A percentile compares a stretch with the other conserved stretches of the same genome.
These are phyloP conservation scores for Lagopus muta DNA, from an alignment of 2,113 vertebrate genomes.

Conservation along the genomic window DNA sequence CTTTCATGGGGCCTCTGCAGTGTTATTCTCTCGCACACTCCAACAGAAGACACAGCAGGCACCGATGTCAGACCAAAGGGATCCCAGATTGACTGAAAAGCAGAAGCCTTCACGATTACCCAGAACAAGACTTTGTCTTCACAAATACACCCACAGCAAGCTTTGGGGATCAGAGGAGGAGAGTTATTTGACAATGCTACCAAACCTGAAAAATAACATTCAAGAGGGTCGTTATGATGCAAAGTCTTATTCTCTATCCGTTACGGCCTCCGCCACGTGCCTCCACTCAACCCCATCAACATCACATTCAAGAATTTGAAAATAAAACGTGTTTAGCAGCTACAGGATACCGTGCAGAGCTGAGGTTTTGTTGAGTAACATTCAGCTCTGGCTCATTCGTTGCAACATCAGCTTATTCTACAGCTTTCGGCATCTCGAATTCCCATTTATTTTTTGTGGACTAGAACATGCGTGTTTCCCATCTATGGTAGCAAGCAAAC, in stretches of 20 bases:
- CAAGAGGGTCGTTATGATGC: not conserved
- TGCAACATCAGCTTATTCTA: not conserved
- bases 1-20: not conserved
- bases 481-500: rapidly evolving
- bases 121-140: conserved; percentile 16
- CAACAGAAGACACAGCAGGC: not conserved
- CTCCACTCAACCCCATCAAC: not conserved
- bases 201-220: conserved; percentile 70
- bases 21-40: not conserved
- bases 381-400: not conserved
- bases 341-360: not conserved
- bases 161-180: conserved; percentile 29
- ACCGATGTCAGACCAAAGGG: not conserved
- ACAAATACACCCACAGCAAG: conserved; percentile 48
- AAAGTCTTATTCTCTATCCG: not conserved
- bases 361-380: not conserved
- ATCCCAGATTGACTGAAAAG: conserved; percentile 34
- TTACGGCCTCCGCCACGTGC: not conserved
- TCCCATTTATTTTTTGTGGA: not conserved
- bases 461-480: not conserved
- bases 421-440: not conserved
- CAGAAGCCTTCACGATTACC: conserved; percentile 46
- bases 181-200: conserved; percentile 1
- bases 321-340: rapidly evolving
- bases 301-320: not conserved